Conservation (phyloP, 2,113 vertebrate species). For the Psilopogon haemacephalus region DNA sequence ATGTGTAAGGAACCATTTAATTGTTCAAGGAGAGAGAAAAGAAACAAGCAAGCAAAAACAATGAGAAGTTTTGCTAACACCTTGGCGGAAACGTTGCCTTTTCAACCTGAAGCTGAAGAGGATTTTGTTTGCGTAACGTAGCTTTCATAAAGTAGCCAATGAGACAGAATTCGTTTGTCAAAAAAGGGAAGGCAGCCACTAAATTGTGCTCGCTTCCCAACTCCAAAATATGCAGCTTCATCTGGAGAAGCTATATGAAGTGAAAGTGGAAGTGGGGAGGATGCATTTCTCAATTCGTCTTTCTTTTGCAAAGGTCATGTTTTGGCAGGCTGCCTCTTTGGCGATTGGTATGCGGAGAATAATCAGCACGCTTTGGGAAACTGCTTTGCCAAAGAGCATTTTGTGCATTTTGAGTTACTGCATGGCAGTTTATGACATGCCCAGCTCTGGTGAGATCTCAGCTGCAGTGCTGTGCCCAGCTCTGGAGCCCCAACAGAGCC, state of each 20-base stretch:
- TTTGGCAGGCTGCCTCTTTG: background rate
- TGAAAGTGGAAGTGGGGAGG: background rate
- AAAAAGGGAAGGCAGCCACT: background rate
- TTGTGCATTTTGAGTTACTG: background rate
- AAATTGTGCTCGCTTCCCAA: background rate
- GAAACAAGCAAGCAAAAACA: background rate
- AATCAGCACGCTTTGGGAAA: background rate
- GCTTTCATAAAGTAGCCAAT: background rate
- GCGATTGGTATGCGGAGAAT: background rate
- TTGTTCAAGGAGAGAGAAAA: accelerated
- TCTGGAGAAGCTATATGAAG: background rate
- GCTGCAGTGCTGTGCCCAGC: too few species aligned
- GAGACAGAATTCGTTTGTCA: background rate
- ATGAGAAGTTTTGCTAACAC: background rate
- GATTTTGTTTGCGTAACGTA: accelerated
- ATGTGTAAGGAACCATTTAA: background rate
- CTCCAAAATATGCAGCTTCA: background rate
- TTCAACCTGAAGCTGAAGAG: background rate
- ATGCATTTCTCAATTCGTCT: background rate
- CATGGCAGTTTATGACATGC: background rate
- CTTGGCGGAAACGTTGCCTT: background rate
- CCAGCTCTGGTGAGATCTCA: too few species aligned
- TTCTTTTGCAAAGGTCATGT: conserved; percentile 8
- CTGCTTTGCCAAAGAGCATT: background rate
- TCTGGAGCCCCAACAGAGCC: too few species aligned